Conservation (phyloP, 2,888 invertebrate species). For the Rhopalosiphum nymphaeae region DNA sequence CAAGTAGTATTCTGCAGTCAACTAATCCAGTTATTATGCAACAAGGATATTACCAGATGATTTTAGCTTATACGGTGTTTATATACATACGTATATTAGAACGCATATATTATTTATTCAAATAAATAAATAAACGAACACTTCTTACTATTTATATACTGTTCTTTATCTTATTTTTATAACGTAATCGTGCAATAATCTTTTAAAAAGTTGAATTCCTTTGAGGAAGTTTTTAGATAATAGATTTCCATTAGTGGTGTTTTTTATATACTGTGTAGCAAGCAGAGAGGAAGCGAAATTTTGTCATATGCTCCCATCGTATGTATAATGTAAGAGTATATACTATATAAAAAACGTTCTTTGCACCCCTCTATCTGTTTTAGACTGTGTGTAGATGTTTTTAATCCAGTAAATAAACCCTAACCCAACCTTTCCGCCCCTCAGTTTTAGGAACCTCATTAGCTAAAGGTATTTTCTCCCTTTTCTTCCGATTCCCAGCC, state of each 20-base stretch:
- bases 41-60: not conserved
- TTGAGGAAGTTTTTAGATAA: not conserved
- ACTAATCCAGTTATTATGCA: not conserved
- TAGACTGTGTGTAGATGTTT: conserved; percentile 30
- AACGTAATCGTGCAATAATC: not conserved
- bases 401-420: conserved; percentile 55
- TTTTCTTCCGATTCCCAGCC: conserved; percentile 46
- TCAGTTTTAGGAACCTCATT: conserved; percentile 54
- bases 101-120: not conserved
- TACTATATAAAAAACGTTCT: conserved; percentile 13
- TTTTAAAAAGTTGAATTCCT: not conserved
- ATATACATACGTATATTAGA: not conserved
- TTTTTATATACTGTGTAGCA: not conserved
- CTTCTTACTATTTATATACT: not conserved
- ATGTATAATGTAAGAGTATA: not conserved
- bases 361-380: not conserved
- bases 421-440: conserved; percentile 22
- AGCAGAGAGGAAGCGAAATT: not conserved
- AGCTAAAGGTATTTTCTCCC: conserved; percentile 59
- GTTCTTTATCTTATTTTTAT: not conserved
- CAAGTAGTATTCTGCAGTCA: not conserved
- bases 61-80: not conserved
- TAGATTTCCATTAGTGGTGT: conserved; percentile 13
- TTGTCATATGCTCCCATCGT: not conserved
- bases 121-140: not conserved